Percentiles rank a stretch among this genome's conserved stretches.
phyloP scores from a whole-genome alignment of 1,140 invertebrate genomes.

The Dendroctonus valens region DNA sequence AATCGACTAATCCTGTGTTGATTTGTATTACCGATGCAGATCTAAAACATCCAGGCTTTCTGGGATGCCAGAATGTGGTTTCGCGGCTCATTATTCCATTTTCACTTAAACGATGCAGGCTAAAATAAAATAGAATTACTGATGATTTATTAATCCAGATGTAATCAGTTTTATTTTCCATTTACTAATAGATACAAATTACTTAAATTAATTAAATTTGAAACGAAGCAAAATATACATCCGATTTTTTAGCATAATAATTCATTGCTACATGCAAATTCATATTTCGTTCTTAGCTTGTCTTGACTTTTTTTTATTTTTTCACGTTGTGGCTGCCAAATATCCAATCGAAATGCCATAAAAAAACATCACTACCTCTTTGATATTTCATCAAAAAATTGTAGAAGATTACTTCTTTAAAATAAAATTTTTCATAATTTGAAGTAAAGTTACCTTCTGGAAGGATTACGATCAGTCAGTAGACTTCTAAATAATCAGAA shows the following conservation, averaged over 20 bases:
- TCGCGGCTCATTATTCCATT: conserved; percentile 34
- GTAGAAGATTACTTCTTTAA: no score
- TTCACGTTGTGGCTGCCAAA: no score
- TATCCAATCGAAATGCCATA: no score
- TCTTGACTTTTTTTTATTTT: no score
- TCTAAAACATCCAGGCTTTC: conserved; percentile 36
- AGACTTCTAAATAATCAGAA: no score
- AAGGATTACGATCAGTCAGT: no score
- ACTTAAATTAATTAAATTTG: neutral
- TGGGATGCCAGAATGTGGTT: conserved; percentile 35
- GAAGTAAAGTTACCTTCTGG: no score
- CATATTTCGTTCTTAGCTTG: neutral
- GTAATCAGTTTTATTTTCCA: neutral
- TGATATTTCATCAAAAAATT: no score
- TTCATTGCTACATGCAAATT: neutral
- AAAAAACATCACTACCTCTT: no score
- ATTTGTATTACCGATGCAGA: conserved; percentile 22
- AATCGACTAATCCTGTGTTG: conserved; percentile 35
- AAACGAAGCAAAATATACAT: neutral
- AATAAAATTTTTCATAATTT: no score
- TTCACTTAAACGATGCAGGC: conserved; percentile 35
- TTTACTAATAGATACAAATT: neutral
- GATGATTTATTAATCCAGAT: neutral
- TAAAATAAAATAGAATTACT: conserved; percentile 17
- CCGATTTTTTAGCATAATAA: neutral